A percentile compares a stretch with the other conserved stretches of the same genome.
phyloP scores from a whole-genome alignment of 2,113 vertebrate species.

The Falco punctatus region DNA sequence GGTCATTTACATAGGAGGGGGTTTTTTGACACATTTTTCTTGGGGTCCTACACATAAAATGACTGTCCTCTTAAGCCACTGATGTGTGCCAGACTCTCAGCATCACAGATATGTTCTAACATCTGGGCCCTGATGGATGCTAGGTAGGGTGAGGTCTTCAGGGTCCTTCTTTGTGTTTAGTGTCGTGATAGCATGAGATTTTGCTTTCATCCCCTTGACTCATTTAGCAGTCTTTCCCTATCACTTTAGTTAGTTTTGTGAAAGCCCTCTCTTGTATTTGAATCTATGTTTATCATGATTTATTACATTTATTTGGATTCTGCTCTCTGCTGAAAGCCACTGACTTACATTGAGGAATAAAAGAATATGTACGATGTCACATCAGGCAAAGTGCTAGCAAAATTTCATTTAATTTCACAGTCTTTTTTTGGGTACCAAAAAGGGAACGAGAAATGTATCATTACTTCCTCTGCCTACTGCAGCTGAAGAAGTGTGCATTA shows the following conservation, averaged over 20 bases:
- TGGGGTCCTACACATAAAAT: neutral
- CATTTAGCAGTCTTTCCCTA: neutral
- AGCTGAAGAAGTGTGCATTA: neutral
- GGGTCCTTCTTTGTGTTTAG: neutral
- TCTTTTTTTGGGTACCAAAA: constrained; percentile 1
- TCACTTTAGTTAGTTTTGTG: neutral
- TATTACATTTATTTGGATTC: neutral
- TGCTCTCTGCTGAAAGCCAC: neutral
- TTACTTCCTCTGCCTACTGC: neutral
- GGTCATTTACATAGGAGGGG: neutral
- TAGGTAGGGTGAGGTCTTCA: neutral
- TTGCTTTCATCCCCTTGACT: neutral
- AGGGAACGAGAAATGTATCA: neutral
- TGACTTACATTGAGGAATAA: neutral
- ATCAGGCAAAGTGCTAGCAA: neutral
- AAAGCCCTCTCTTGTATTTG: neutral
- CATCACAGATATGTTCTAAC: neutral
- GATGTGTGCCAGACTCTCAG: neutral
- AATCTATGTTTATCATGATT: neutral
- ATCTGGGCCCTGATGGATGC: neutral
- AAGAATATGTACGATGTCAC: neutral
- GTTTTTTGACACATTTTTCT: neutral
- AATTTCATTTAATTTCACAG: neutral
- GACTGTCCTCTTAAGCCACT: neutral
- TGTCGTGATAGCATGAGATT: neutral